A percentile compares a stretch with the other conserved stretches of the same genome.
phyloP scores from a whole-genome alignment of 2,113 vertebrate genomes.

The Mobula hypostoma region DNA sequence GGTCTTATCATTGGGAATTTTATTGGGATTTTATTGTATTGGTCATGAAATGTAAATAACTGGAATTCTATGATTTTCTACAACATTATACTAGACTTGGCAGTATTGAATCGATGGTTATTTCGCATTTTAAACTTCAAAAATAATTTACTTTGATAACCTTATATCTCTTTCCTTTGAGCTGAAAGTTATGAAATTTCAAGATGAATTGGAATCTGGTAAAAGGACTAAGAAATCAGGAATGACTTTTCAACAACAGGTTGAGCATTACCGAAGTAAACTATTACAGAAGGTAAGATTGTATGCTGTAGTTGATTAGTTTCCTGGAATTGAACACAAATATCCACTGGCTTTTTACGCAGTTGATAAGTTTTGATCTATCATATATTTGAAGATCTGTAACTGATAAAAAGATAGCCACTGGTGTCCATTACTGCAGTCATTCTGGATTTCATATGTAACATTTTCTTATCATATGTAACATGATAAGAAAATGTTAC shows the following conservation, averaged over 20 bases:
- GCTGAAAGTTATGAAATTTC: slow-evolving; percentile 68
- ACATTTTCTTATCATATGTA: not conserved
- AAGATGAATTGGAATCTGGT: slow-evolving; percentile 66
- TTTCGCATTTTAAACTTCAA: no score
- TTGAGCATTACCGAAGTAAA: slow-evolving; percentile 65
- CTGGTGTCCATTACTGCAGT: no score
- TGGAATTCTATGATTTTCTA: not conserved
- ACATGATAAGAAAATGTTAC: not conserved
- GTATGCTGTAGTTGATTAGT: not conserved
- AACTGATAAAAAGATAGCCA: not conserved
- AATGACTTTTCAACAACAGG: slow-evolving; percentile 60
- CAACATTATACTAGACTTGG: not conserved
- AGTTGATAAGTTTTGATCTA: not conserved
- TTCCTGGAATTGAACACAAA: not conserved
- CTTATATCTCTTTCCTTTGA: slow-evolving; percentile 40
- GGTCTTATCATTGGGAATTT: no score
- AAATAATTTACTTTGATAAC: not conserved
- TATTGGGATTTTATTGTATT: not conserved
- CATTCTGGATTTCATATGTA: not conserved
- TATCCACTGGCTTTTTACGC: not conserved
- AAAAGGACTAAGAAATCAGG: slow-evolving; percentile 58
- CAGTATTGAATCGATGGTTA: not conserved
- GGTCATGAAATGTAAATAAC: not conserved
- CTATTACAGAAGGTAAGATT: slow-evolving; percentile 61
- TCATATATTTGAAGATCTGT: not conserved